Base-by-base conservation (phyloP, 2,888 invertebrate genomes). In the Mythimna vitellina region DNA sequence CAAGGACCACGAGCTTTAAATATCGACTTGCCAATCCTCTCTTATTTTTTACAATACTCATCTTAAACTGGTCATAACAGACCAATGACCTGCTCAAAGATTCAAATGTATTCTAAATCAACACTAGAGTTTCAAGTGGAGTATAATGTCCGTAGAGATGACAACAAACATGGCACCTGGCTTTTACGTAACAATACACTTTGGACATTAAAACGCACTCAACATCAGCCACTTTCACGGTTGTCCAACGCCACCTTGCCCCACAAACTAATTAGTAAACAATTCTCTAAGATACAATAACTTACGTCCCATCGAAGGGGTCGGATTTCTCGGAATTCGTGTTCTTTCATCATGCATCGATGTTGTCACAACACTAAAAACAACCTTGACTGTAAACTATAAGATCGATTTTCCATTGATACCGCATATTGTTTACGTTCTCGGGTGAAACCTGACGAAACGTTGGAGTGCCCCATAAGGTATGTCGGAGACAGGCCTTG, bases 391-490 rank as follows among this genome's bases (percentile, higher is more conserved):
- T 1, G 3, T 38, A 22, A 22, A 51, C 3, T 32, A 62, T 89
- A 89, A 85, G 86, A 87, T 87, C 73, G 73, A 64, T 73, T 86
- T 78, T 90, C 46, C 72, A 64, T 63, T 82, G 78, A 53, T 73
- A 10, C 38, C 42, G 64, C n/a, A 82, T 71, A 82, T 93, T 93
- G 93, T 93, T 93, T 93, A 92, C 90, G 88, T 89, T 87, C 80
- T 76, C 83, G 80, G 84, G 89, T 89, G 90, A 90, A 91, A 91
- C 90, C 87, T 91, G 91, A 91, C 86, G 92, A 91, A 91, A 91
- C 87, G 87, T 88, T 89, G 87, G 86, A 90, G 89, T 90, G 91
- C 90, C 91, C 89, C 91, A 88, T 92, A 92, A 88, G 92, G 93
- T 88, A 91, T 91, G 92, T 90, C 87, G 88, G 89, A 89, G 84